Evolutionary conservation across 1,140 invertebrate species (phyloP), one percentile per base, ranked within the genome.

Genomic region (Onthophagus taurus): DNA sequence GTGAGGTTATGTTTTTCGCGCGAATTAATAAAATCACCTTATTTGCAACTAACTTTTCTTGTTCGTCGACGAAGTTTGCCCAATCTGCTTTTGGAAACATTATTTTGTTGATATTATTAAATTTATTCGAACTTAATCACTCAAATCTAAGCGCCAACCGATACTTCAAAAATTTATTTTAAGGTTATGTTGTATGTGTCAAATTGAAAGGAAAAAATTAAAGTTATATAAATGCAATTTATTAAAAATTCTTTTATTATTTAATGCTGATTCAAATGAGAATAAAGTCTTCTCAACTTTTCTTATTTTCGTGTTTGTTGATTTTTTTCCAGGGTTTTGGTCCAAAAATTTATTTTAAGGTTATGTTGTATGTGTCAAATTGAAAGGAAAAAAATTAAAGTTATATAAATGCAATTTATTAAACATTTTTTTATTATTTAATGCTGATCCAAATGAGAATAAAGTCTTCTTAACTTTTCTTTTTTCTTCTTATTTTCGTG

Each of bases 401-500:
- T n/a, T n/a, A n/a, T n/a, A n/a, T n/a, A n/a, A n/a, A n/a, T n/a
- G n/a, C n/a, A n/a, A n/a, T n/a, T n/a, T n/a, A 21, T 11, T 3
- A 37, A 37, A 37, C n/a, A 20, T 16, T 14, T 36, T 23, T 26
- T 35, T 42, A 18, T n/a, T 17, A 17, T 42, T 69, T 57, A 82
- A 61, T 84, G 81, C 62, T 81, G 72, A 65, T 89, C 85, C 34
- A 91, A 71, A 68, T 91, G 77, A 23, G 74, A 70, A 64, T 87
- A 89, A 14, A 86, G 69, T 60, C 82, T 72, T 55, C 88, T 72
- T n/a, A 87, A 59, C 64, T 95, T 95, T 59, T 94, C 86, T 50
- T 78, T 78, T 58, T 89, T 90, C 37, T 88, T 85, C 54, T 83
- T 80, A 58, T 89, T 88, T 13, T 74, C 70, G 59, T 88, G 84